Conservation (phyloP, 2,888 invertebrate species). For the Camptogramma bilineatum region DNA sequence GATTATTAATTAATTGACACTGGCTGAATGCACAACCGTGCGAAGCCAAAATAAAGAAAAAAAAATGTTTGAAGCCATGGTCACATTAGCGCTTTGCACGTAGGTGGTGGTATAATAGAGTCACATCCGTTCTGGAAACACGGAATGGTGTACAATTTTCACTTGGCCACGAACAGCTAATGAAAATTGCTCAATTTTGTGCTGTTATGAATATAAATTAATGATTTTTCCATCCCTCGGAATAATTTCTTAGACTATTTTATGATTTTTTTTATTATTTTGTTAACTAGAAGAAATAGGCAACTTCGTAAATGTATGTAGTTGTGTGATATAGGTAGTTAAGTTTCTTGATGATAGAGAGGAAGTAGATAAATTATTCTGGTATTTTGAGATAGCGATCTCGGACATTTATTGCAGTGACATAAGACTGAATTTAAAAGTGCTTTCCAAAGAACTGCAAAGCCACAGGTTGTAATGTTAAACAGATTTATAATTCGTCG, state of each 20-base stretch:
- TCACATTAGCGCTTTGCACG: constrained; percentile 33
- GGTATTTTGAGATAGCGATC: too few relatives aligned
- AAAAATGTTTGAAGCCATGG: constrained; percentile 24
- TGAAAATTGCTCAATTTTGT: constrained; percentile 42
- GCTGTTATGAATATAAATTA: constrained; percentile 24
- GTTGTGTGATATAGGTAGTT: too few relatives aligned
- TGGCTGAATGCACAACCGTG: too few relatives aligned
- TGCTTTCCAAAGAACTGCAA: too few relatives aligned
- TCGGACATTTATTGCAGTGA: too few relatives aligned
- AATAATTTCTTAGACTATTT: not conserved
- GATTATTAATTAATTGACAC: too few relatives aligned
- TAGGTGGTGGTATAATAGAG: constrained; percentile 17
- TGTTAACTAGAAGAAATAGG: not conserved
- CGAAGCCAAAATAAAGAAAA: too few relatives aligned
- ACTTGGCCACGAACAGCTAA: constrained; percentile 51
- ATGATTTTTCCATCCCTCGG: constrained; percentile 15
- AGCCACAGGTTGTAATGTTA: too few relatives aligned
- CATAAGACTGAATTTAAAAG: too few relatives aligned
- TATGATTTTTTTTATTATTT: not conserved
- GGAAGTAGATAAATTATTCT: too few relatives aligned
- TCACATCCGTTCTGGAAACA: constrained; percentile 26
- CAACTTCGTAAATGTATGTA: not conserved
- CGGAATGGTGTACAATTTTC: constrained; percentile 54
- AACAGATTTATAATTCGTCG: too few relatives aligned
- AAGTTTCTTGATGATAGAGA: too few relatives aligned